phyloP scores from a whole-genome alignment of 2,888 invertebrate species.

The Patella ulyssiponensis region DNA sequence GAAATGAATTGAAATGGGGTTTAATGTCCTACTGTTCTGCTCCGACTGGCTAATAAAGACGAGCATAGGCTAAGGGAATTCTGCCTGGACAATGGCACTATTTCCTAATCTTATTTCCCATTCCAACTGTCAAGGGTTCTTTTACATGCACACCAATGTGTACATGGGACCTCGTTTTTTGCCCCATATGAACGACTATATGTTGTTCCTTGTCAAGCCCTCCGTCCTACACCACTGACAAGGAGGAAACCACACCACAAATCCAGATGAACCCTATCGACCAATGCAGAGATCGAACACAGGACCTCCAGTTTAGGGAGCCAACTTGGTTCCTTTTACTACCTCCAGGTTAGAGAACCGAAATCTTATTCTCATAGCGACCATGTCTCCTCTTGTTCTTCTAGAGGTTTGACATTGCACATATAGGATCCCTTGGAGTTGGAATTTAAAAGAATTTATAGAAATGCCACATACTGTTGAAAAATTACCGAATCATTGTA shows the following conservation, averaged over 20 bases:
- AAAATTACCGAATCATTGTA: no score
- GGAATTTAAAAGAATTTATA: no score
- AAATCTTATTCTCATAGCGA: no score
- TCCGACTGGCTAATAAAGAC: no score
- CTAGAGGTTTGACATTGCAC: no score
- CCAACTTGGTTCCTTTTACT: no score
- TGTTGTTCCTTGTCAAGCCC: neutral
- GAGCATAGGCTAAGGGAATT: neutral
- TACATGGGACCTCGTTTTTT: neutral
- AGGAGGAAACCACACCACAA: neutral
- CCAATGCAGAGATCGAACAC: neutral
- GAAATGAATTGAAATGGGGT: no score
- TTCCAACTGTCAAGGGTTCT: neutral
- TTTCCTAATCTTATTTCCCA: neutral
- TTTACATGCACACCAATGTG: neutral
- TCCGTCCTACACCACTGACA: neutral
- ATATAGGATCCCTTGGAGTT: no score
- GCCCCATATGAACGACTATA: neutral
- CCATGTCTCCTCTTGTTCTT: no score
- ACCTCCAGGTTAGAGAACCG: no score
- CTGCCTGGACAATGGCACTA: neutral
- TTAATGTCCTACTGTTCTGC: no score
- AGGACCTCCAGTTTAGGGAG: neutral
- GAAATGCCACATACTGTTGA: no score
- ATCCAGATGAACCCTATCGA: neutral